A percentile compares a stretch with the other conserved stretches of the same genome.
Conservation (phyloP, 2,797 vertebrate species). For the Sylvia borin region DNA sequence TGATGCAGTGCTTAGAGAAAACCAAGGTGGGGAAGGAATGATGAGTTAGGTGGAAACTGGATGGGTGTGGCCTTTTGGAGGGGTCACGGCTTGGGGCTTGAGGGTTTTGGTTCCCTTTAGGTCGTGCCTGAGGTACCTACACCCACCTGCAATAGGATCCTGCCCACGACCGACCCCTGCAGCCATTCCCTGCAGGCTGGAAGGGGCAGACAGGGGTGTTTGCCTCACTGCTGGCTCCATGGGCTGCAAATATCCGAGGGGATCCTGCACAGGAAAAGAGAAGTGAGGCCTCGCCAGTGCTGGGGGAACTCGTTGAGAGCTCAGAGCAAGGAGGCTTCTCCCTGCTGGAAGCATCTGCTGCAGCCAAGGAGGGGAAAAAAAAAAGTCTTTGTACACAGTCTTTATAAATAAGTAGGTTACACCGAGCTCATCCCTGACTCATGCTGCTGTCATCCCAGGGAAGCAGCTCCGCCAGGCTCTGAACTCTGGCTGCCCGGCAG, state of each 20-base stretch:
- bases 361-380: not conserved
- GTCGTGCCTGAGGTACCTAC: not conserved
- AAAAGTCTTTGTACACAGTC: not conserved
- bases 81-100: not conserved
- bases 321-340: not conserved
- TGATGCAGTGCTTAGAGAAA: not conserved
- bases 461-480: not conserved
- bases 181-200: not conserved
- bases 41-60: not conserved
- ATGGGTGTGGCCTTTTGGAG: not conserved
- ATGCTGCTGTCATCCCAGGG: not conserved
- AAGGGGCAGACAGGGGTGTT: rapidly evolving
- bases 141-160: rapidly evolving
- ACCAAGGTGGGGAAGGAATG: not conserved
- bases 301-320: rapidly evolving
- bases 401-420: constrained; percentile 28
- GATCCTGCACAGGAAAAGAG: not conserved
- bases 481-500: not conserved
- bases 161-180: not conserved
- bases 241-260: rapidly evolving
- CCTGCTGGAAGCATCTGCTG: not conserved
- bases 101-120: not conserved
- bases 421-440: not conserved
- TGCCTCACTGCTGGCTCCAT: not conserved
- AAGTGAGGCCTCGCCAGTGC: rapidly evolving